Conservation (phyloP, 2,797 vertebrate genomes). For the Pseudotriccus pelzelni region DNA sequence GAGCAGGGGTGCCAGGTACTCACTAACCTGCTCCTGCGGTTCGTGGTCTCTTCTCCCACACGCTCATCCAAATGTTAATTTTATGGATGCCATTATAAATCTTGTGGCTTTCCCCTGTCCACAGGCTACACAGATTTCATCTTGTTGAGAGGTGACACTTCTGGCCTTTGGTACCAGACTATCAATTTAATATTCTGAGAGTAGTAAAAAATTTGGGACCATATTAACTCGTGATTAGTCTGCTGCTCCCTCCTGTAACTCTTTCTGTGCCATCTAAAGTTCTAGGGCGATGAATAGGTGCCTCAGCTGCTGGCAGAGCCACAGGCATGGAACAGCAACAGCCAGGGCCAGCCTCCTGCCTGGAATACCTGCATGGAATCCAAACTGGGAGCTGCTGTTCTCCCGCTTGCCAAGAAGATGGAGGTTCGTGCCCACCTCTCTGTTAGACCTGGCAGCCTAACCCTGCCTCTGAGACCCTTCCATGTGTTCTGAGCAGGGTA, state of each 20-base stretch:
- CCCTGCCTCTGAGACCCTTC: neutral
- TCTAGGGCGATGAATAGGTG: neutral
- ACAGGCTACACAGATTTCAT: conserved; percentile 62
- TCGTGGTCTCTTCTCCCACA: neutral
- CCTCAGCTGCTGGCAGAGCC: neutral
- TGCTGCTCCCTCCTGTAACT: neutral
- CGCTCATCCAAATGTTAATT: conserved; percentile 71
- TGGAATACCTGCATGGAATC: neutral
- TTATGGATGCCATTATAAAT: conserved; percentile 71
- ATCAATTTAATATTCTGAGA: conserved; percentile 66
- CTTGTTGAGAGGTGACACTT: conserved; percentile 73
- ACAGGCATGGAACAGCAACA: neutral
- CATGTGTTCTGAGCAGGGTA: neutral
- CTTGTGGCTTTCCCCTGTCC: conserved; percentile 44
- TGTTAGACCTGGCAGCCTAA: neutral
- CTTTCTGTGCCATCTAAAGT: neutral
- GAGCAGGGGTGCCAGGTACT: neutral
- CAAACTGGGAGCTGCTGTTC: neutral
- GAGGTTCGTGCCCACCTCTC: neutral
- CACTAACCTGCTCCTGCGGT: neutral
- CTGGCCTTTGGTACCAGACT: conserved; percentile 69
- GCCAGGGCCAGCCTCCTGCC: neutral
- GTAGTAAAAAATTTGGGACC: conserved; percentile 14
- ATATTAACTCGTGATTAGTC: neutral
- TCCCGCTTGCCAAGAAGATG: neutral